Evolutionary conservation across 2,113 vertebrate genomes (phyloP).

Genomic region (Corydoras maculifer): DNA sequence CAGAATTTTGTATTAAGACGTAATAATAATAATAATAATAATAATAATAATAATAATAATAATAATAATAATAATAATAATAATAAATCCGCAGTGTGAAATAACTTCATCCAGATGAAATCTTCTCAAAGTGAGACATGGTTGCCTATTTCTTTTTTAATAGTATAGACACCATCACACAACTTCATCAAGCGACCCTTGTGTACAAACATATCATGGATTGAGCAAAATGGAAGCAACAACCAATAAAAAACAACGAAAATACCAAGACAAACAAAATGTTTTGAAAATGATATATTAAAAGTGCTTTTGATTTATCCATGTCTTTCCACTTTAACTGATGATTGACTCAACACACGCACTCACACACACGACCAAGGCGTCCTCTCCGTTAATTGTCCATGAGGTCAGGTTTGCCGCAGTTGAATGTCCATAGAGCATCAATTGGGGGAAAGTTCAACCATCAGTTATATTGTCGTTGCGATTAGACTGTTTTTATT

Average conservation of each 20-base stretch:
- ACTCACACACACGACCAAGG: conserved; percentile 54
- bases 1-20: not conserved
- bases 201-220: conserved; percentile 72
- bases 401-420: conserved; percentile 71
- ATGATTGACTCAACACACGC: conserved; percentile 65
- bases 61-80: conserved; percentile 26
- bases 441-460: conserved; percentile 67
- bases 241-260: conserved; percentile 74
- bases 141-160: conserved; percentile 77
- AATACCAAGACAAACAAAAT: conserved; percentile 75
- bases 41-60: conserved; percentile 18
- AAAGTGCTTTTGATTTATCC: conserved; percentile 77
- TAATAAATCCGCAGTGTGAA: not conserved
- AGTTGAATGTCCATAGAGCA: conserved; percentile 68
- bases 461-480: conserved; percentile 82
- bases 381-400: conserved; percentile 71
- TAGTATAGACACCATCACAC: conserved; percentile 78
- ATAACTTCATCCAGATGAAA: conserved; percentile 50
- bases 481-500: conserved; percentile 85
- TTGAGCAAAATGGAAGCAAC: conserved; percentile 75
- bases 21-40: conserved; percentile 7
- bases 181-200: conserved; percentile 74
- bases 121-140: conserved; percentile 67
- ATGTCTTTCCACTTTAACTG: conserved; percentile 71
- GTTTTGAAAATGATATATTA: conserved; percentile 79